phyloP scores from a whole-genome alignment of 2,797 vertebrate species.

The Myiothlypis chrysogaster region DNA sequence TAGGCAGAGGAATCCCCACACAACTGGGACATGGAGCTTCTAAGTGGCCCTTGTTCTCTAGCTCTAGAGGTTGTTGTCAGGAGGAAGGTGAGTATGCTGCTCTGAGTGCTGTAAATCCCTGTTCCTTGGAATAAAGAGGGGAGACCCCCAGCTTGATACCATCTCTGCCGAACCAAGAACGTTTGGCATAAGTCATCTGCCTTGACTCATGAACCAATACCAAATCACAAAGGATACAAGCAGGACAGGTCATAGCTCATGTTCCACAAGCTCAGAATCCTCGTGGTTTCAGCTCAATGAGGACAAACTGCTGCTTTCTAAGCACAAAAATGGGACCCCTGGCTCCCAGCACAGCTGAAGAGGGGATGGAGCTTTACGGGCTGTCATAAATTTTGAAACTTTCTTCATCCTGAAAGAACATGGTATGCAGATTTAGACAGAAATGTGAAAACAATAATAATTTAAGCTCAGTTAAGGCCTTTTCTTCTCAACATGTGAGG shows the following conservation, averaged over 20 bases:
- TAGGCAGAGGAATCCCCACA: rapidly evolving
- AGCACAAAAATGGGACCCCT: neutral
- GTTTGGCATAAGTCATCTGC: neutral
- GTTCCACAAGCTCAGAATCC: neutral
- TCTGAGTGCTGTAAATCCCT: neutral
- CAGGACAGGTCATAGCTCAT: neutral
- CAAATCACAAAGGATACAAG: neutral
- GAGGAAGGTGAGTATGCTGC: neutral
- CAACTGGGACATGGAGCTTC: neutral
- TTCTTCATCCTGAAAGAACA: neutral
- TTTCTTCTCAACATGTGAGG: neutral
- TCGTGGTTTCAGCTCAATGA: neutral
- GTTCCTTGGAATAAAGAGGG: neutral
- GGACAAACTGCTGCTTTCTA: neutral
- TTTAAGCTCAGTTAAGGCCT: neutral
- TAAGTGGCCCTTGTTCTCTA: neutral
- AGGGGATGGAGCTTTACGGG: neutral
- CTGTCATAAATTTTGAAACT: neutral
- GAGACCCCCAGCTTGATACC: neutral
- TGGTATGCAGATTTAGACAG: neutral
- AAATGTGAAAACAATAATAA: neutral
- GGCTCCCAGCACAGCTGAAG: neutral
- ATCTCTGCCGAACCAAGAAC: neutral
- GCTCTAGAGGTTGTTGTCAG: neutral
- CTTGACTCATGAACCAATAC: neutral